Evolutionary conservation across 2,113 vertebrate genomes (phyloP), one percentile per base, ranked within the genome.

Genomic region (Pteruthius melanotis): DNA sequence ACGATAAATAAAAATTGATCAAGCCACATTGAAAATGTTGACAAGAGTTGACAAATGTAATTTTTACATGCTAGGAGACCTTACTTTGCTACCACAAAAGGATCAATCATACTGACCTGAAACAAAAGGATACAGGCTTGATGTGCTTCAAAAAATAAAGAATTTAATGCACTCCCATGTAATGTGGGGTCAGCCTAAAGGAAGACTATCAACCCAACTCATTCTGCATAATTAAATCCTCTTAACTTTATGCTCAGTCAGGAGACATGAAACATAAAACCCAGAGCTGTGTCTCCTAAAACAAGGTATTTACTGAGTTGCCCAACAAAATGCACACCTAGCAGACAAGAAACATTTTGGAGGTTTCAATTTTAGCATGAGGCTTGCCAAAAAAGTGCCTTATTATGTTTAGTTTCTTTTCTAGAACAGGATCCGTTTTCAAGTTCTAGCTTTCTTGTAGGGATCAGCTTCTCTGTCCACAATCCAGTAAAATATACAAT

Each of bases 51-150:
- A 13, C 18, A 91, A 91, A 89, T 61, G 28, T 15, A 82, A 76
- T 82, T 93, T 75, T 71, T 65, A 68, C 24, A 23, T 27, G 17
- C 35, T 31, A 82, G 57, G 28, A 82, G 9, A 35, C 37, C n/a
- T 84, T 83, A 91, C 42, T 88, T 92, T 79, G 28, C 74, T 94
- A 79, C 39, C 70, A 89, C 64, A 87, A 94, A 95, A 88, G 35
- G 52, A 87, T 49, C 13, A 20, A 86, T 82, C 54, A 45, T 59
- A 91, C 81, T 84, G 87, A 65, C 42, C 59, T 86, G 50, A 81
- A 71, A 42, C 45, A 81, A 84, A 93, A 88, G 6, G 21, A 89
- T 56, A 83, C 15, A 75, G 37, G 24, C 30, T 69, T 59, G 19
- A 49, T 17, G 12, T 77, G 17, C 17, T 81, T 77, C 47, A 80